Evolutionary conservation across 1,140 invertebrate species (phyloP), one percentile per base, ranked within the genome.

Genomic region (Oedothorax gibbosus): DNA sequence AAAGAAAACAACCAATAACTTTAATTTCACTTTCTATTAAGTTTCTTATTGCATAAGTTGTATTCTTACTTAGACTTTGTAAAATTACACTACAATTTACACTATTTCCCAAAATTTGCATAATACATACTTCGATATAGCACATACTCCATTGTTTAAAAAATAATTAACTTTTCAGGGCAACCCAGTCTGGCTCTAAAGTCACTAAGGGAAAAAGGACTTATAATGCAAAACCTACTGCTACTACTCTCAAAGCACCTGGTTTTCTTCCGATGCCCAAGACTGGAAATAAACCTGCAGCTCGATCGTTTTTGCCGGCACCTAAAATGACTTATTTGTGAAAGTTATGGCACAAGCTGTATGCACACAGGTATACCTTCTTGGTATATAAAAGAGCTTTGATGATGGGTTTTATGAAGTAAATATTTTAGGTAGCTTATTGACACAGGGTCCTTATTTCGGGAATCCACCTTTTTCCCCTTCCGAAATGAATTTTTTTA

Each of bases 221-320:
- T 76, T 18, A 35, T 49, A 79, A 79, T 65, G 10, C 53, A 79
- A 79, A 56, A 49, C 14, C 35, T 54, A 62, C 49, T 21, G 50
- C 35, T 35, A 35, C 21, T 18, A 51, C 76, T n/a, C 49, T 53
- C 53, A 66, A 57, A 68, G 9, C 54, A 53, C 81, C 81, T n/a
- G 81, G 81, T 56, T 76, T 84, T 51, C 53, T 84, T n/a, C 81
- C 81, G 7, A 20, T 57, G 15, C 81, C 81, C 11, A 84, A 83
- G 35, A 35, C 65, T 53, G 35, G 15, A 12, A 71, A 15, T 53
- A 83, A 84, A 57, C 56, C 62, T 49, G 49, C 53, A 21, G 3
- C 51, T 56, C 62, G 81, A 7, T 84, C 81, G 15, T 84, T 84
- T 54, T 56, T 84, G 35, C 64, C 60, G 35, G n/a, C 62, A 62